Percentiles rank a stretch among this genome's conserved stretches.
phyloP scores from a whole-genome alignment of 2,797 vertebrate species.

The Ctenosaura bakeri region DNA sequence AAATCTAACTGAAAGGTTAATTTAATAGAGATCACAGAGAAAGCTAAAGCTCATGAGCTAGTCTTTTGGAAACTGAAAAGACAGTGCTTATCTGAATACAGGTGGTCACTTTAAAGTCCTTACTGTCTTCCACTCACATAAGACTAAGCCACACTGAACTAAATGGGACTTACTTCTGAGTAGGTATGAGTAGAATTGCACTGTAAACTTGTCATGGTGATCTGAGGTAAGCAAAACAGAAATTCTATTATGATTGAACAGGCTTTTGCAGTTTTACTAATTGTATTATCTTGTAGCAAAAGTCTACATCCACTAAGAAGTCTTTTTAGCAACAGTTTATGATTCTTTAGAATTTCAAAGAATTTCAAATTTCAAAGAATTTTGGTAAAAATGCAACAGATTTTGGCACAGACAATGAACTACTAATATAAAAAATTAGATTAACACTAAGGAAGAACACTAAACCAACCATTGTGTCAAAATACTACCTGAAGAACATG shows the following conservation, averaged over 20 bases:
- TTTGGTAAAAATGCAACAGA: neutral
- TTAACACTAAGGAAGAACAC: too few species aligned
- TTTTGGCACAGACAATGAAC: too few species aligned
- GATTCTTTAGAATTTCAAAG: neutral
- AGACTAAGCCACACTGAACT: neutral
- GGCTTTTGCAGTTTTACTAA: neutral
- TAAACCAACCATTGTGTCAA: too few species aligned
- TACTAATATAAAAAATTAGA: too few species aligned
- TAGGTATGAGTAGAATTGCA: neutral
- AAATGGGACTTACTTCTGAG: neutral
- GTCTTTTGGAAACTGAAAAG: constrained; percentile 45
- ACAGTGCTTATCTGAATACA: constrained; percentile 46
- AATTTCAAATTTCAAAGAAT: neutral
- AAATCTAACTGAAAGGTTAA: constrained; percentile 69
- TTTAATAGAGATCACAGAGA: constrained; percentile 59
- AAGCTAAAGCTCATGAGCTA: constrained; percentile 51
- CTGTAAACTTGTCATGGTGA: constrained; percentile 4
- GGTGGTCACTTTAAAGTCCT: constrained; percentile 49
- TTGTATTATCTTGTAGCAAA: too few species aligned
- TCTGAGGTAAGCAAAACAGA: constrained; percentile 29
- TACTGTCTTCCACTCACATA: too few species aligned
- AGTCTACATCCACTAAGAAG: neutral
- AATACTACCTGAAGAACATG: too few species aligned
- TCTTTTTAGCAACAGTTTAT: constrained; percentile 18
- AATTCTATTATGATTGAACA: constrained; percentile 13